These are phyloP conservation scores for Mobula hypostoma DNA, from an alignment of 2,113 vertebrate species.

Conservation along the genomic window DNA sequence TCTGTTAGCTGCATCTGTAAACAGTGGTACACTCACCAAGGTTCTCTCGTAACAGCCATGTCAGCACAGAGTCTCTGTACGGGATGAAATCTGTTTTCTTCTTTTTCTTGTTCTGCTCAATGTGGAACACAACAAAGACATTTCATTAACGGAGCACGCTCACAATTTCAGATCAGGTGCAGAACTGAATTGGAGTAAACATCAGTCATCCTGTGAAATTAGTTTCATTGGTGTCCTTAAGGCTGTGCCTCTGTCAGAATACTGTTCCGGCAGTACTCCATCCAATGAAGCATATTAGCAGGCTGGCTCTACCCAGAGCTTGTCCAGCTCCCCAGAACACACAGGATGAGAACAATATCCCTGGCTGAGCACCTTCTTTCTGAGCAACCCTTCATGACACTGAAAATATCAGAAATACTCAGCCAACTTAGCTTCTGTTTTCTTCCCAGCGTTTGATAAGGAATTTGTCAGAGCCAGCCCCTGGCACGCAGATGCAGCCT, in stretches of 20 bases:
- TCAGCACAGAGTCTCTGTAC: constrained; percentile 80
- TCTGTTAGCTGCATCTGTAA: not conserved
- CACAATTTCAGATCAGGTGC: not conserved
- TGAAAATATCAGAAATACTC: too few relatives aligned
- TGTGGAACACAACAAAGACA: not conserved
- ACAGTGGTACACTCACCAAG: constrained; percentile 46
- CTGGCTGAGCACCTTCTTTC: not conserved
- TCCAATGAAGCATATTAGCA: not conserved
- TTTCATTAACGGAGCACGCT: not conserved
- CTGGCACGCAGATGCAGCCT: too few relatives aligned
- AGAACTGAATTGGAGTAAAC: not conserved
- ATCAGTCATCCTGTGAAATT: not conserved
- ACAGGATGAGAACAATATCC: not conserved
- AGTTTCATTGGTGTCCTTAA: not conserved
- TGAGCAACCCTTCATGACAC: not conserved
- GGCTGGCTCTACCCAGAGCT: not conserved
- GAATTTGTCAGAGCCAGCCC: too few relatives aligned
- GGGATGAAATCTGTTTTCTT: constrained; percentile 77
- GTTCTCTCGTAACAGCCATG: constrained; percentile 68
- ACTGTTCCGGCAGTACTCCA: not conserved
- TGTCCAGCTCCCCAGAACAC: not conserved
- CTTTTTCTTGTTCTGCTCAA: constrained; percentile 74
- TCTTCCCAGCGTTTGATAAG: too few relatives aligned
- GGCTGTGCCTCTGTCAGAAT: not conserved
- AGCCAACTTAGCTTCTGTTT: too few relatives aligned